Evolutionary conservation across 2,113 vertebrate species (phyloP).

Genomic region (Eurypyga helias): DNA sequence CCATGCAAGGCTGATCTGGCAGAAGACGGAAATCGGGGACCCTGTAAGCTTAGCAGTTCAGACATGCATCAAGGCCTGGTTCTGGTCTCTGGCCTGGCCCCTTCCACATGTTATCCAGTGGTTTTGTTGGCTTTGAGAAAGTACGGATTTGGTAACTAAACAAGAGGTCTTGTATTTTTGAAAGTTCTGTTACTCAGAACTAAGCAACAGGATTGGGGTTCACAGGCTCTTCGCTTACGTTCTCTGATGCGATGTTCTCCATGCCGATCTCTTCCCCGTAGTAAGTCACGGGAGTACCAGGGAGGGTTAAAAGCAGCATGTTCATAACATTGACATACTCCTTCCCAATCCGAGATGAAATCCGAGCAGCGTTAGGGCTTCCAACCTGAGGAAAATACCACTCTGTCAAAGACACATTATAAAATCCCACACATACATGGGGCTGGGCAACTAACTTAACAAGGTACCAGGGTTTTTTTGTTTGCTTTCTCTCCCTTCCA

Average conservation of each 20-base stretch:
- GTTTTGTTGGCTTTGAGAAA: neutral
- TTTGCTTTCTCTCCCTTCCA: neutral
- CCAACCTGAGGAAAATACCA: conserved; percentile 80
- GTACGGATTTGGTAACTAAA: neutral
- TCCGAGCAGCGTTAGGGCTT: conserved; percentile 82
- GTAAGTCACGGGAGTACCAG: conserved; percentile 92
- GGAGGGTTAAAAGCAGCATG: conserved; percentile 94
- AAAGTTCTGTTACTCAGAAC: neutral
- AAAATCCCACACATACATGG: neutral
- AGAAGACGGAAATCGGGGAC: neutral
- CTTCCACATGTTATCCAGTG: neutral
- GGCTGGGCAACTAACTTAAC: neutral
- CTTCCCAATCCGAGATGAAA: conserved; percentile 84
- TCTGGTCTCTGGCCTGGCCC: neutral
- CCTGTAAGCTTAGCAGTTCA: neutral
- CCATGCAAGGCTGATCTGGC: neutral
- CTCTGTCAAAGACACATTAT: neutral
- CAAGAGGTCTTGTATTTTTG: neutral
- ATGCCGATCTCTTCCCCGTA: conserved; percentile 99
- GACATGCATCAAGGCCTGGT: neutral
- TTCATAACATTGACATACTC: conserved; percentile 84
- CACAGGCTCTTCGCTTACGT: neutral
- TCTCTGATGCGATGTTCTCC: conserved; percentile 71
- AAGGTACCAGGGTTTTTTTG: neutral
- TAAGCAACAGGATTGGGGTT: neutral